Evolutionary conservation across 2,113 vertebrate species (phyloP).

Genomic region (Nanorana parkeri): DNA sequence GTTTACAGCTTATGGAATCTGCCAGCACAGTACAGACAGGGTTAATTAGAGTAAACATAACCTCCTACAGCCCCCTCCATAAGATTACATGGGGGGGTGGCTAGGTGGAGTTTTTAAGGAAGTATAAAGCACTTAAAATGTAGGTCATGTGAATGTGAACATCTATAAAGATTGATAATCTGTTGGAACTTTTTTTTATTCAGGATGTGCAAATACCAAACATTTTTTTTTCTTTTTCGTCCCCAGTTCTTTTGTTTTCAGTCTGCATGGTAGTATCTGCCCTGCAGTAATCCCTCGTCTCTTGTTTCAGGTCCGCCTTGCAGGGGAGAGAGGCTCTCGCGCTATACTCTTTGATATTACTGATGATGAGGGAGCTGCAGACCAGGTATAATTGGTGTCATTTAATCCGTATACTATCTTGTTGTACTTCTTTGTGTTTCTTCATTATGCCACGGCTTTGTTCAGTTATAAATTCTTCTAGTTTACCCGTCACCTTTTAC

Average conservation of each 20-base stretch:
- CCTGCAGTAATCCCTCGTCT: conserved; percentile 48
- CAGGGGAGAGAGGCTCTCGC: conserved; percentile 88
- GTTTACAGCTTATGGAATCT: too few species aligned
- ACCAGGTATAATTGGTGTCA: conserved; percentile 77
- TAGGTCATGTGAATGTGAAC: too few species aligned
- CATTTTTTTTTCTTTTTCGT: not conserved
- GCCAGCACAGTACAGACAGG: too few species aligned
- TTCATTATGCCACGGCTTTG: too few species aligned
- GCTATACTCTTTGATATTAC: conserved; percentile 96
- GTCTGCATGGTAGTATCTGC: conserved; percentile 15
- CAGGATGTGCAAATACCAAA: conserved; percentile 9
- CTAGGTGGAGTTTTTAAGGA: too few species aligned
- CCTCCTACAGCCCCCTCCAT: too few species aligned
- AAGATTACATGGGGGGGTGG: too few species aligned
- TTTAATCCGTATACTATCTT: not conserved
- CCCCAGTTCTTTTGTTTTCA: not conserved
- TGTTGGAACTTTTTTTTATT: not conserved
- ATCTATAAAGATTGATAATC: too few species aligned
- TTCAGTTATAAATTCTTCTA: too few species aligned
- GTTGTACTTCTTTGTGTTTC: not conserved
- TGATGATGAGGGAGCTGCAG: conserved; percentile 83
- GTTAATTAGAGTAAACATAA: too few species aligned
- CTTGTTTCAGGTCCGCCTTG: conserved; percentile 86
- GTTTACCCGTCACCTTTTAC: too few species aligned
- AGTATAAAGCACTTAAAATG: too few species aligned